Conservation (phyloP, 1,140 invertebrate species). For the Musca domestica region DNA sequence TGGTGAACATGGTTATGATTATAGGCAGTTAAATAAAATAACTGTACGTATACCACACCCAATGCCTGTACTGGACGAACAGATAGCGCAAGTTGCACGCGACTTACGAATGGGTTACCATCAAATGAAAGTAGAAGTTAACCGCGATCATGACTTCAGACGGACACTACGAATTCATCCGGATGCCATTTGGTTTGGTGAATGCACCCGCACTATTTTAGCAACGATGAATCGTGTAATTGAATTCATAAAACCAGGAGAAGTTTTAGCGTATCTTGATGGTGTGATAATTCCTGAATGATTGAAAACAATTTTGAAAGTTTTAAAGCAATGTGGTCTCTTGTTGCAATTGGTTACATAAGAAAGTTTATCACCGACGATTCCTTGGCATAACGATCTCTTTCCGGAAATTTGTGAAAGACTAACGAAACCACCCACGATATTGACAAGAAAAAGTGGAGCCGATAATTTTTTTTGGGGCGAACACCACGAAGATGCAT, state of each 20-base stretch:
- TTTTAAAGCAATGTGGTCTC: conserved; percentile 34
- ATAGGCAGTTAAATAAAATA: conserved; percentile 34
- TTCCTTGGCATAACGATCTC: conserved; percentile 40
- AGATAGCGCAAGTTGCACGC: conserved; percentile 42
- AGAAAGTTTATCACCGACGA: conserved; percentile 36
- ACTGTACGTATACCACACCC: conserved; percentile 48
- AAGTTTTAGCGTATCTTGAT: conserved; percentile 39
- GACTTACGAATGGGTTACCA: conserved; percentile 56
- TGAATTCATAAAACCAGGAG: background rate
- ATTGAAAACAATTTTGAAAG: conserved; percentile 31
- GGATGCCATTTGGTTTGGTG: conserved; percentile 47
- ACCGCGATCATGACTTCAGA: conserved; percentile 54
- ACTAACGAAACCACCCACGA: no score
- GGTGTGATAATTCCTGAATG: conserved; percentile 33
- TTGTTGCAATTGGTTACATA: conserved; percentile 37
- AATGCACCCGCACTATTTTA: conserved; percentile 52
- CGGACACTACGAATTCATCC: conserved; percentile 32
- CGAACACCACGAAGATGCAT: no score
- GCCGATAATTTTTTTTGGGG: no score
- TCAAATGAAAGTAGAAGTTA: conserved; percentile 56
- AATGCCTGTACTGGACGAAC: conserved; percentile 54
- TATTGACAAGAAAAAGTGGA: no score
- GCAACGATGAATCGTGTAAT: conserved; percentile 42
- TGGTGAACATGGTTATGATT: conserved; percentile 32
- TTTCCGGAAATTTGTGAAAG: no score